Evolutionary conservation across 2,888 invertebrate species (phyloP).

Genomic region (Drosophila monieri): DNA sequence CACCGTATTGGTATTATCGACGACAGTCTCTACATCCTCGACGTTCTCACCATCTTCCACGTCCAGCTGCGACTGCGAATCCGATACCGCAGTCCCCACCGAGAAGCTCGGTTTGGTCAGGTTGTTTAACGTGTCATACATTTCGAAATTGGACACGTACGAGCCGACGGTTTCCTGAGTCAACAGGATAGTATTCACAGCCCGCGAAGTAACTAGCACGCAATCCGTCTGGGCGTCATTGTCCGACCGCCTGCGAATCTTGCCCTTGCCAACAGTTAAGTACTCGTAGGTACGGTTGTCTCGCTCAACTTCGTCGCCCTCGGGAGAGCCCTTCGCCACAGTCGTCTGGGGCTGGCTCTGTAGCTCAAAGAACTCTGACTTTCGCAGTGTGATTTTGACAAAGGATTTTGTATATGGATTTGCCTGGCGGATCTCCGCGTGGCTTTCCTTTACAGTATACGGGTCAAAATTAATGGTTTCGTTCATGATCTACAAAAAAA

Average conservation of each 20-base stretch:
- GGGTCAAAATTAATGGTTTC: conserved; percentile 45
- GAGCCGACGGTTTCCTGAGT: conserved; percentile 84
- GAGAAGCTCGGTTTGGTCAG: background rate
- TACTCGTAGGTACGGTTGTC: conserved; percentile 89
- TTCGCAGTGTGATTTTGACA: conserved; percentile 87
- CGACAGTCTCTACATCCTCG: conserved; percentile 26
- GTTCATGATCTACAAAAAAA: conserved; percentile 33
- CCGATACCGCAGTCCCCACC: background rate
- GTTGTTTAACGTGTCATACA: conserved; percentile 88
- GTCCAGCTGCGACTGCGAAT: conserved; percentile 1
- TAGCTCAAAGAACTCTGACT: conserved; percentile 87
- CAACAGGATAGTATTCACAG: conserved; percentile 85
- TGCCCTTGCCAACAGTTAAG: conserved; percentile 88
- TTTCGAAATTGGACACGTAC: conserved; percentile 90
- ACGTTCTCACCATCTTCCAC: background rate
- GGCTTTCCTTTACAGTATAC: background rate
- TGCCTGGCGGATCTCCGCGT: background rate
- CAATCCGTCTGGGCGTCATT: conserved; percentile 89
- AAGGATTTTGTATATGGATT: conserved; percentile 79
- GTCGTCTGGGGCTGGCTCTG: conserved; percentile 87
- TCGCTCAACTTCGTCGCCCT: conserved; percentile 85
- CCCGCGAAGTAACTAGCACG: conserved; percentile 86
- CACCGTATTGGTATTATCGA: conserved; percentile 56
- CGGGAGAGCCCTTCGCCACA: conserved; percentile 86
- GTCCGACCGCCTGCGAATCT: conserved; percentile 87